phyloP scores from a whole-genome alignment of 2,113 vertebrate genomes.

The Prunella himalayana region DNA sequence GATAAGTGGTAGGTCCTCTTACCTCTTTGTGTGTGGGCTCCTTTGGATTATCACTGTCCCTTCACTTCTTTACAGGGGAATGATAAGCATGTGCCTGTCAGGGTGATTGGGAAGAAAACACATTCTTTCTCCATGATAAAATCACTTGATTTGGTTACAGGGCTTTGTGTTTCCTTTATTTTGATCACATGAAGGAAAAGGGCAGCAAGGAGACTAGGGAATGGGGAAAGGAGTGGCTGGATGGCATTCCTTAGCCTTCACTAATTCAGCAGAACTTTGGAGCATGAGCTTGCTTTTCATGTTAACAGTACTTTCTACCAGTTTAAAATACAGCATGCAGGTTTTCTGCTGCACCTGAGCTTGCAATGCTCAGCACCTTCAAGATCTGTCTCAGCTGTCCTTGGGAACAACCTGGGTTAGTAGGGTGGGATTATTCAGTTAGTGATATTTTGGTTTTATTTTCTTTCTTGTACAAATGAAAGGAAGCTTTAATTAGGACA shows the following conservation, averaged over 20 bases:
- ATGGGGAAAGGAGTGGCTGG: neutral
- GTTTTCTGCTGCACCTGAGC: neutral
- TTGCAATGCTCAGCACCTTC: neutral
- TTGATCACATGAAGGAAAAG: neutral
- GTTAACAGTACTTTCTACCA: neutral
- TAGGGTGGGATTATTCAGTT: neutral
- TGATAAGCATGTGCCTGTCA: neutral
- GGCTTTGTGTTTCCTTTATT: constrained; percentile 1
- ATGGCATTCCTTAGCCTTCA: neutral
- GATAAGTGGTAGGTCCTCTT: neutral
- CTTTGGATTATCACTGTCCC: constrained; percentile 27
- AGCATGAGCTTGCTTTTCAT: neutral
- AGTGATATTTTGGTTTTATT: neutral
- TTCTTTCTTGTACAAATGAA: neutral
- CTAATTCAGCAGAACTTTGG: neutral
- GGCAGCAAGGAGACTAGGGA: neutral
- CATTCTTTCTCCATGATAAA: neutral
- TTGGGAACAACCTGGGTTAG: neutral
- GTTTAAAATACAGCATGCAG: neutral
- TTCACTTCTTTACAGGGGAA: neutral
- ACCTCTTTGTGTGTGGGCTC: neutral
- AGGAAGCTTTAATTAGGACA: neutral
- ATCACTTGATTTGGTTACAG: neutral
- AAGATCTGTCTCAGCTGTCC: neutral
- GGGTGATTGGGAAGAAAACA: neutral